Evolutionary conservation across 2,113 vertebrate genomes (phyloP).

Genomic region (Nyctereutes procyonoides): DNA sequence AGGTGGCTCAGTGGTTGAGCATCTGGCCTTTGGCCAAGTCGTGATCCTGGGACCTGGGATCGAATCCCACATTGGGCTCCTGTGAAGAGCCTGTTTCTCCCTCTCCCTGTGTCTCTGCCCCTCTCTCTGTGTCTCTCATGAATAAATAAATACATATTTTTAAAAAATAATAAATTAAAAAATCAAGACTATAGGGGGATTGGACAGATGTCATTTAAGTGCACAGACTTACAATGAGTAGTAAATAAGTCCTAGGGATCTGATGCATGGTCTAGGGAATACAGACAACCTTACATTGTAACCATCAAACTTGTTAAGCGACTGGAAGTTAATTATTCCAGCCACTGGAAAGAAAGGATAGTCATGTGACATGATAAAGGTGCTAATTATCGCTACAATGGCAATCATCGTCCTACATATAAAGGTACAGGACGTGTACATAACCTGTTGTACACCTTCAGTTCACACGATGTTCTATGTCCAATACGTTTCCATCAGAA

Average conservation of each 20-base stretch:
- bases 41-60: no score
- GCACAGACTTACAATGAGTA: not conserved
- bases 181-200: not conserved
- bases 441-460: not conserved
- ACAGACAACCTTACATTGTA: not conserved
- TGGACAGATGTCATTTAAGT: not conserved
- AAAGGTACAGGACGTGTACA: not conserved
- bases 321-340: not conserved
- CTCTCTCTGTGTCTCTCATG: no score
- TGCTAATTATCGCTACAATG: not conserved
- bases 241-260: not conserved
- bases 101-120: no score
- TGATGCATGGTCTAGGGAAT: not conserved
- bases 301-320: not conserved
- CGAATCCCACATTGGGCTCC: no score
- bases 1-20: no score
- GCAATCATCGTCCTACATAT: not conserved
- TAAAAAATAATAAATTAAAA: not conserved
- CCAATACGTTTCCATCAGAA: not conserved
- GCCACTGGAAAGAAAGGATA: not conserved
- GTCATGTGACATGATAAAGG: not conserved
- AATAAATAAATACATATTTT: no score
- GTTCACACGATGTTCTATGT: not conserved
- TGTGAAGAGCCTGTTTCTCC: no score
- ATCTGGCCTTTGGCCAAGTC: no score